Base-by-base conservation (phyloP, 2,113 vertebrate species). In the Dipodomys ordii region DNA sequence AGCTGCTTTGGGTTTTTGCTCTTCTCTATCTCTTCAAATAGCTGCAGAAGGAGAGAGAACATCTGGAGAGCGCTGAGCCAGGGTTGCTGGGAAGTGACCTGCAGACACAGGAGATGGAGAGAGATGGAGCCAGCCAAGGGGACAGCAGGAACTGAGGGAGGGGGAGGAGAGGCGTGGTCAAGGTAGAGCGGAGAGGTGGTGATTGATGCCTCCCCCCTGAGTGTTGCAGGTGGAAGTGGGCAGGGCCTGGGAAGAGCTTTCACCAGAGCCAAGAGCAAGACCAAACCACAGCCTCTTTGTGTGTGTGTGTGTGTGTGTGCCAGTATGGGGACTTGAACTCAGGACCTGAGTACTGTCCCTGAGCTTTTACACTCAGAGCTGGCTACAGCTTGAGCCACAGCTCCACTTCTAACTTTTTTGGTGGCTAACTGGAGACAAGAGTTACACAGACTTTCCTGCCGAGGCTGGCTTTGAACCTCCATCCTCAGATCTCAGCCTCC, bases 71-170 rank as follows among this genome's bases (percentile, higher is more conserved):
- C 57, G 3, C 7, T 46, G 72, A 68, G 79, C 68, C 76, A 82
- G 90, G 57, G 46, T 44, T 84, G 25, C 76, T 79, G 78, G 83
- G 69, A 88, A 94, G 28, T 92, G 92, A 82, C 83, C 81, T 10
- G 20, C 53, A 23, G 73, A 27, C 39, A 76, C 22, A 39, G 35
- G 65, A 79, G 35, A 92, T 46, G n/a, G 65, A 79, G 35, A 92
- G 60, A 62, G 53, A 10, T 5, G 13, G 22, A 82, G 83, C 32
- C 30, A 4, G 23, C n/a, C 60, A 28, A 30, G 9, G 57, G 69
- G 83, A 85, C 18, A 68, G 76, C 10, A 7, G 7, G 16, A 32
- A 71, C 18, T 74, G 46, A 53, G 16, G 67, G 67, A 6, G 0
- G n/a, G 22, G 35, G 15, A 53, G 23, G n/a, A 22, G 65, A 19